These are phyloP conservation scores for Drosophila lacicola DNA, from an alignment of 2,888 invertebrate genomes.

Conservation along the genomic window DNA sequence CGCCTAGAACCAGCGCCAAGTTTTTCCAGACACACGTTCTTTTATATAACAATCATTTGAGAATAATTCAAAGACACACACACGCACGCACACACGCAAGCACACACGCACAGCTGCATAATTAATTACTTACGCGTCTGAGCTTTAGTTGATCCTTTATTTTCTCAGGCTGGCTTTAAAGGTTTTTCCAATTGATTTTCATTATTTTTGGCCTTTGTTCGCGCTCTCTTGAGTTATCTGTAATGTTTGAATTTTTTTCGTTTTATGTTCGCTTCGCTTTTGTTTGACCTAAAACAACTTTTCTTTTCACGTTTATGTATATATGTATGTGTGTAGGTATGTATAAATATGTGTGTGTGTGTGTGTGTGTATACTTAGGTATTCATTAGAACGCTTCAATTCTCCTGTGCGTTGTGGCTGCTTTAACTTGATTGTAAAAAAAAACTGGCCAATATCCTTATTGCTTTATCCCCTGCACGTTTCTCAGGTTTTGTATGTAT, in stretches of 20 bases:
- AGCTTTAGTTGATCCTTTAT: slow-evolving; percentile 37
- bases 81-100: neutral
- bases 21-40: slow-evolving; percentile 6
- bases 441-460: slow-evolving; percentile 28
- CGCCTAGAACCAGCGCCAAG: slow-evolving; percentile 1
- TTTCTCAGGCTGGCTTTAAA: slow-evolving; percentile 9
- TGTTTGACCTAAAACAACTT: slow-evolving; percentile 74
- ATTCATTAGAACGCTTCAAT: slow-evolving; percentile 51
- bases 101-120: slow-evolving; percentile 32
- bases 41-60: slow-evolving; percentile 44
- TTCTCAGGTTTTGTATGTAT: slow-evolving; percentile 27
- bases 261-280: slow-evolving; percentile 43
- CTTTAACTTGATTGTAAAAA: slow-evolving; percentile 37
- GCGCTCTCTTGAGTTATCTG: slow-evolving; percentile 1
- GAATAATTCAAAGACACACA: slow-evolving; percentile 8
- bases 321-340: slow-evolving; percentile 3
- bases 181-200: slow-evolving; percentile 40
- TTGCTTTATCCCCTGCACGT: slow-evolving; percentile 40
- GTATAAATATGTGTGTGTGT: slow-evolving; percentile 27
- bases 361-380: slow-evolving; percentile 45
- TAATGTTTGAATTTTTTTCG: slow-evolving; percentile 2
- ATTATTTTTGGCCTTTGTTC: slow-evolving; percentile 22
- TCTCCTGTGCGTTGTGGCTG: slow-evolving; percentile 24
- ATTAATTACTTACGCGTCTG: slow-evolving; percentile 51
- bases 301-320: slow-evolving; percentile 34